phyloP scores from a whole-genome alignment of 2,888 invertebrate genomes.

The Cordylochernes scorpioides region DNA sequence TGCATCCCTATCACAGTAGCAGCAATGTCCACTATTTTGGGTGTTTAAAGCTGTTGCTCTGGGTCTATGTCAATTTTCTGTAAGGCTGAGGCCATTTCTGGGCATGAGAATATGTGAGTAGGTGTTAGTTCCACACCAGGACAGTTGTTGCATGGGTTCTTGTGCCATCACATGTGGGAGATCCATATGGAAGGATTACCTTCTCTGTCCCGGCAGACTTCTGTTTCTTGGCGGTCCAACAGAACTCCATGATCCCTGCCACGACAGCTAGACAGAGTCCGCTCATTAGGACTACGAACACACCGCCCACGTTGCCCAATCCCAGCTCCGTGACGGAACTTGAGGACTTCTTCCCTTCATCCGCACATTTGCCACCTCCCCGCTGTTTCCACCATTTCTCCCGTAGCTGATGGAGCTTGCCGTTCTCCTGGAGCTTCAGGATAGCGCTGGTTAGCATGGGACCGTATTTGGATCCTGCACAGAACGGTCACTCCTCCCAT shows the following conservation, averaged over 20 bases:
- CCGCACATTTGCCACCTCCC: conserved; percentile 18
- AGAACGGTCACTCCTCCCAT: background rate
- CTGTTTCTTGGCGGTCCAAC: conserved; percentile 14
- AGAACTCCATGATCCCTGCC: conserved; percentile 15
- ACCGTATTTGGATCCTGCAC: conserved; percentile 10
- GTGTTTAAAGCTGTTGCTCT: too few relatives aligned
- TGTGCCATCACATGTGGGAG: too few relatives aligned
- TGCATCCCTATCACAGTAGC: too few relatives aligned
- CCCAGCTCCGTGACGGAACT: conserved; percentile 15
- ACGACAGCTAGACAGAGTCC: conserved; percentile 14
- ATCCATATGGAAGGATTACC: too few relatives aligned
- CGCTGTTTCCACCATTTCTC: conserved; percentile 27
- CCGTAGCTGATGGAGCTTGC: conserved; percentile 25
- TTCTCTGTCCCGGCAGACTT: conserved; percentile 9
- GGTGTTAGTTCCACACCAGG: too few relatives aligned
- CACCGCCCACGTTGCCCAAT: conserved; percentile 19
- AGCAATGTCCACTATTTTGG: too few relatives aligned
- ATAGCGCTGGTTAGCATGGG: conserved; percentile 45
- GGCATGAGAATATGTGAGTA: too few relatives aligned
- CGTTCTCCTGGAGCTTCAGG: conserved; percentile 26
- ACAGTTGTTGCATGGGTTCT: too few relatives aligned
- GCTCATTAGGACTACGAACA: conserved; percentile 18
- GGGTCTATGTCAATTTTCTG: too few relatives aligned
- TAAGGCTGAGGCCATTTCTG: too few relatives aligned
- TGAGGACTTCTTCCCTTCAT: conserved; percentile 15